phyloP scores from a whole-genome alignment of 2,888 invertebrate genomes.

The Globia sparganii region DNA sequence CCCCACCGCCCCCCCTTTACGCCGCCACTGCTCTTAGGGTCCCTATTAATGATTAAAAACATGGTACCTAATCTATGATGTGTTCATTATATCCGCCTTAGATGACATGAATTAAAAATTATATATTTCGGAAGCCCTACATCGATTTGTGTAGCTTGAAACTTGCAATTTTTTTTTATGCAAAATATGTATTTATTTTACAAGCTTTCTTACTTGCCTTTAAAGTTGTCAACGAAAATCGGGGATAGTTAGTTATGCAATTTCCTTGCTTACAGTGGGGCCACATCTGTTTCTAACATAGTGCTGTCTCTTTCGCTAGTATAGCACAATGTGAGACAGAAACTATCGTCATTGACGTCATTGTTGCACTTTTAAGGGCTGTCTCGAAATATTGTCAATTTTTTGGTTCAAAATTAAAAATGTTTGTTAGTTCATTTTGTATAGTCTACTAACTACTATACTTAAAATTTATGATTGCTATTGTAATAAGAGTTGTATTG shows the following conservation, averaged over 20 bases:
- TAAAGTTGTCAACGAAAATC: constrained; percentile 30
- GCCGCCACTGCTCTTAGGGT: too few relatives aligned
- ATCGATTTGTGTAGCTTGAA: constrained; percentile 37
- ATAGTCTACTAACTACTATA: constrained; percentile 18
- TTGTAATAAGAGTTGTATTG: constrained; percentile 52
- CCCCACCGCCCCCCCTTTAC: too few relatives aligned
- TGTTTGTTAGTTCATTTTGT: constrained; percentile 15
- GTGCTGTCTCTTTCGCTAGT: constrained; percentile 50
- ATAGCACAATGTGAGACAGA: constrained; percentile 42
- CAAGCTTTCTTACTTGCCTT: constrained; percentile 23
- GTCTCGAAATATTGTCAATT: constrained; percentile 60
- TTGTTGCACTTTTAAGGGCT: constrained; percentile 65
- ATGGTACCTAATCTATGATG: constrained; percentile 45
- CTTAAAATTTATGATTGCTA: constrained; percentile 40
- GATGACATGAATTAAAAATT: constrained; percentile 38
- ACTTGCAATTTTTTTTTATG: neutral
- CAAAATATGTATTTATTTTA: constrained; percentile 36
- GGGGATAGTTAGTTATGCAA: constrained; percentile 29
- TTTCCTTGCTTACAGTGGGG: constrained; percentile 53
- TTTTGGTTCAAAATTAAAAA: constrained; percentile 26
- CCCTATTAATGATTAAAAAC: constrained; percentile 19
- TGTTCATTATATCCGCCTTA: constrained; percentile 55
- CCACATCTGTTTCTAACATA: constrained; percentile 40
- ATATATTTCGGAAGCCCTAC: constrained; percentile 11
- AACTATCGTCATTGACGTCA: constrained; percentile 31